Evolutionary conservation across 1,140 invertebrate genomes (phyloP).

Genomic region (Pantala flavescens): DNA sequence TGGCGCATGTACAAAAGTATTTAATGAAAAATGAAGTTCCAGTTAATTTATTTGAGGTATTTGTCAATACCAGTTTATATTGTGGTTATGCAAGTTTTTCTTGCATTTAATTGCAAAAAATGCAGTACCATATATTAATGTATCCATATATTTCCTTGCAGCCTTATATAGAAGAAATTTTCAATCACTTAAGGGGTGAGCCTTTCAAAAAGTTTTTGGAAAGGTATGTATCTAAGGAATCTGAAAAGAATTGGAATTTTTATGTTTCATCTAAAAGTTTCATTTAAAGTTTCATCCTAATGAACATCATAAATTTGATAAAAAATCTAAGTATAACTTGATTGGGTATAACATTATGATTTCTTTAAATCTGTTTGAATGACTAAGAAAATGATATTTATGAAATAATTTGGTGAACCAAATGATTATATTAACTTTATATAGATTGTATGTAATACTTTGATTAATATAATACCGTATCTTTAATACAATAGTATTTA

Average conservation of each 20-base stretch:
- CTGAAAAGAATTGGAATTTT: not conserved
- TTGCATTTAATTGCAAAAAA: not conserved
- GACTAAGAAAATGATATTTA: too few relatives aligned
- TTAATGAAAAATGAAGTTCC: constrained; percentile 95
- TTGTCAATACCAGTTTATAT: constrained; percentile 22
- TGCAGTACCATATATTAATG: not conserved
- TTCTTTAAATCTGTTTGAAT: too few relatives aligned
- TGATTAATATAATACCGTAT: too few relatives aligned
- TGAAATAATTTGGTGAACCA: too few relatives aligned
- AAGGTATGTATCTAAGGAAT: constrained; percentile 52
- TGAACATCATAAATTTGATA: too few relatives aligned
- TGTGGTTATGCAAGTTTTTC: not conserved
- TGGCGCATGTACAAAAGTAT: constrained; percentile 94
- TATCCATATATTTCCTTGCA: constrained; percentile 40
- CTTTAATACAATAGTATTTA: not conserved
- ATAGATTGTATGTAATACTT: too few relatives aligned
- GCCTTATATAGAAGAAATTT: constrained; percentile 99
- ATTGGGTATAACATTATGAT: too few relatives aligned
- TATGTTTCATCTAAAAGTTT: too few relatives aligned
- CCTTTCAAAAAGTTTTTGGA: constrained; percentile 96
- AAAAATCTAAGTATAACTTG: too few relatives aligned
- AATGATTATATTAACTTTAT: too few relatives aligned
- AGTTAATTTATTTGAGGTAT: constrained; percentile 93
- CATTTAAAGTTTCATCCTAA: too few relatives aligned
- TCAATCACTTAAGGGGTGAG: constrained; percentile 88